Percentiles rank a stretch among this genome's conserved stretches.
Conservation (phyloP, 1,140 invertebrate species). For the Musca domestica region DNA sequence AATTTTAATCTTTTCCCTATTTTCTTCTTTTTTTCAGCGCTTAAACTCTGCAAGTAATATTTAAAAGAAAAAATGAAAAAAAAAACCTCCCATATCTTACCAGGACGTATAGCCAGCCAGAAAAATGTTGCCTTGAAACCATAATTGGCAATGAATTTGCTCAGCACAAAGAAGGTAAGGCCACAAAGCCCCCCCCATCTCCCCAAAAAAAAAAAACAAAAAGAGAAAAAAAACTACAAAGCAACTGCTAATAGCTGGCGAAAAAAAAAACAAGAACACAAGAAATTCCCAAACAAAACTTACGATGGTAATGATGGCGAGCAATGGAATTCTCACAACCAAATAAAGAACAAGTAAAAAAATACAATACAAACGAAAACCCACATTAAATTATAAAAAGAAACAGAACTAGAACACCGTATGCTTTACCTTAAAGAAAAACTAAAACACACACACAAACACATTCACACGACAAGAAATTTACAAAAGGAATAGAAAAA, state of each 20-base stretch:
- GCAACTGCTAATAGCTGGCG: neutral
- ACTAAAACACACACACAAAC: neutral
- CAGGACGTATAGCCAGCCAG: no score
- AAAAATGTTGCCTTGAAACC: no score
- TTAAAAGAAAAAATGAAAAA: neutral
- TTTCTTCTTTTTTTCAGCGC: slow-evolving; percentile 7
- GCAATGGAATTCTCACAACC: no score
- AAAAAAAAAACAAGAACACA: no score
- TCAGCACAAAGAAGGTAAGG: no score
- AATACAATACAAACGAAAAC: neutral
- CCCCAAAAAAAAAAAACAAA: no score
- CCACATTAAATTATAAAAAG: slow-evolving; percentile 8
- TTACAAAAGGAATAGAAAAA: neutral
- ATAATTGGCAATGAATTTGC: no score
- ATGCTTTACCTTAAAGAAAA: slow-evolving; percentile 16
- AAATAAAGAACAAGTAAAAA: neutral
- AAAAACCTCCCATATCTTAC: no score
- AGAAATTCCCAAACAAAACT: no score
- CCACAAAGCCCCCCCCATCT: no score
- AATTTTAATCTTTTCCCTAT: neutral
- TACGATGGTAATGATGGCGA: no score
- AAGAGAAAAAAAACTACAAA: no score
- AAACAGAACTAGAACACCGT: slow-evolving; percentile 19
- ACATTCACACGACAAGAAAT: neutral
- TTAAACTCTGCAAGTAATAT: slow-evolving; percentile 17